Percentiles rank a stretch among this genome's conserved stretches.
Conservation (phyloP, 1,140 invertebrate species). For the Oryctes rhinoceros region DNA sequence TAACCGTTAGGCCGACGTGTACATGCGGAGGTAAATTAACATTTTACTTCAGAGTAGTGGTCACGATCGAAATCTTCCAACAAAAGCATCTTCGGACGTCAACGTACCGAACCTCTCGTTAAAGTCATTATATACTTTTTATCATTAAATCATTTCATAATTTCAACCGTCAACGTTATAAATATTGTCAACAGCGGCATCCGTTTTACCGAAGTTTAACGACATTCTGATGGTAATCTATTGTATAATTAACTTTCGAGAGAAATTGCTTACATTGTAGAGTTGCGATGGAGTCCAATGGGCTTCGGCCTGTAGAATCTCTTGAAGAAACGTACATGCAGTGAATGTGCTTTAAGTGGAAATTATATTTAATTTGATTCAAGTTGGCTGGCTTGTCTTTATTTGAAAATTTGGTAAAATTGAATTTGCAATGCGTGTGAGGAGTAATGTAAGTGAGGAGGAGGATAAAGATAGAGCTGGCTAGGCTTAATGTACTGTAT, state of each 20-base stretch:
- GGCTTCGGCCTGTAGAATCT: no score
- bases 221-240: constrained; percentile 14
- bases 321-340: no score
- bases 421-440: no score
- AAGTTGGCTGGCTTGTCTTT: no score
- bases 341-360: no score
- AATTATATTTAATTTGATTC: no score
- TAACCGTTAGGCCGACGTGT: not conserved
- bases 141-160: not conserved
- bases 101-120: not conserved
- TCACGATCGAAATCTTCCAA: constrained; percentile 4
- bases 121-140: not conserved
- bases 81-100: not conserved
- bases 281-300: not conserved
- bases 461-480: no score
- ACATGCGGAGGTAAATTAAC: not conserved
- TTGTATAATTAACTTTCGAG: constrained; percentile 1
- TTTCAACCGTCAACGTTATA: not conserved
- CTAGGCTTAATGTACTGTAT: no score
- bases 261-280: constrained; percentile 10
- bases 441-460: no score
- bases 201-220: not conserved
- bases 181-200: constrained; percentile 15
- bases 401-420: no score
- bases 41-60: not conserved